These are phyloP conservation scores for Eulemur rubriventer DNA, from an alignment of 2,797 vertebrate genomes.

Conservation along the genomic window DNA sequence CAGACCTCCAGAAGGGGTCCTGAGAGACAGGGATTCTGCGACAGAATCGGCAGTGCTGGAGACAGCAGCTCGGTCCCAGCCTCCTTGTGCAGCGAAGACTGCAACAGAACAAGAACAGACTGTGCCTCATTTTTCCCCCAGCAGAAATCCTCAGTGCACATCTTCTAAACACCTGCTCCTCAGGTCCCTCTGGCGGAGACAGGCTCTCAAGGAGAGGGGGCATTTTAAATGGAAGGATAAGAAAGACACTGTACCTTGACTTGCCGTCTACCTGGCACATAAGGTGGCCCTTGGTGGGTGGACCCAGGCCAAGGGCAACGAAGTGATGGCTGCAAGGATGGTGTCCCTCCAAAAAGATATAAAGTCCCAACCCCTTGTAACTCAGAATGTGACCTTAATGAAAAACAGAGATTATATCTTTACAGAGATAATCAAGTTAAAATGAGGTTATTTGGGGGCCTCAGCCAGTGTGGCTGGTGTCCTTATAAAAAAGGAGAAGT, in stretches of 20 bases:
- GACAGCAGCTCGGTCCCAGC: background rate
- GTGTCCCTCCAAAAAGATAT: background rate
- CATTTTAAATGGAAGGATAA: background rate
- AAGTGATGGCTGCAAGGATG: rapidly evolving
- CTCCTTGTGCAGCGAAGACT: background rate
- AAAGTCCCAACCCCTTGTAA: no score
- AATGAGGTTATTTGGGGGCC: background rate
- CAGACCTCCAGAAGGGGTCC: background rate
- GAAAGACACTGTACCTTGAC: background rate
- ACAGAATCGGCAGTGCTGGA: background rate
- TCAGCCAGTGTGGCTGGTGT: background rate
- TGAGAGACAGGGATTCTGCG: background rate
- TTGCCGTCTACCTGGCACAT: rapidly evolving
- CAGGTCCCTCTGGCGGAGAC: background rate
- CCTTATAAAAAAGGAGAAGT: background rate
- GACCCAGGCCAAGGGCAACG: background rate
- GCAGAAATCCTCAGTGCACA: rapidly evolving
- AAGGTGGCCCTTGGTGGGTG: rapidly evolving
- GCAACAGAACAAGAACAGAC: background rate
- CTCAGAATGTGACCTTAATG: background rate
- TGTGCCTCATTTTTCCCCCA: rapidly evolving
- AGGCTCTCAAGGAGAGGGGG: background rate
- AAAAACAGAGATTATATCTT: background rate
- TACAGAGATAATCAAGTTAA: background rate
- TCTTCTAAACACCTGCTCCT: background rate